Evolutionary conservation across 2,113 vertebrate genomes (phyloP).

Genomic region (Limnothrissa miodon): DNA sequence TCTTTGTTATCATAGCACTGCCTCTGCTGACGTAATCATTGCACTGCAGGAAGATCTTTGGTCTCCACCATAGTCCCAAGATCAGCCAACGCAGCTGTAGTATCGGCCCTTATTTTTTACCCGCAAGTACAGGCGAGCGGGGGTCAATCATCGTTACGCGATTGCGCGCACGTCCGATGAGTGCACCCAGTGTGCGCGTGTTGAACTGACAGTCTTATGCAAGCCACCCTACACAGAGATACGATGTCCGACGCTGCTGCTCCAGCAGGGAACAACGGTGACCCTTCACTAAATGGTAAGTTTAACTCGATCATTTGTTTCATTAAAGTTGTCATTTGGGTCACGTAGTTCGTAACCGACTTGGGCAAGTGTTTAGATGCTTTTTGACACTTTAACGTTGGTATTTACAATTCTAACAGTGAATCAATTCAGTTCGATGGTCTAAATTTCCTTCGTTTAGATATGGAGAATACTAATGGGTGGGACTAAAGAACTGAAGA

Average conservation of each 20-base stretch:
- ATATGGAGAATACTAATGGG: conserved; percentile 23
- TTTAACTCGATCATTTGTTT: neutral
- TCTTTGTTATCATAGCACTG: conserved; percentile 39
- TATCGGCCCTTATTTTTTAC: neutral
- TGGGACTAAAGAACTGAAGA: conserved; percentile 43
- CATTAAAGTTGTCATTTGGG: neutral
- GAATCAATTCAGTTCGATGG: neutral
- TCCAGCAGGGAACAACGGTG: conserved; percentile 63
- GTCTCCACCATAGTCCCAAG: conserved; percentile 28
- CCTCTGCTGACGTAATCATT: conserved; percentile 56
- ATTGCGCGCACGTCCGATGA: conserved; percentile 20
- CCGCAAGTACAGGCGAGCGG: neutral
- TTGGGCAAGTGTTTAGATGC: neutral
- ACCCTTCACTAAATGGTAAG: conserved; percentile 72
- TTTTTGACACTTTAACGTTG: conserved; percentile 24
- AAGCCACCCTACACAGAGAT: conserved; percentile 52
- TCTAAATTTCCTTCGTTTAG: conserved; percentile 9
- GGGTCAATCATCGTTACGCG: conserved; percentile 16
- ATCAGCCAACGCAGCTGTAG: conserved; percentile 40
- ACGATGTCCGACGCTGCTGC: conserved; percentile 67
- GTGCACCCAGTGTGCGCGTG: conserved; percentile 54
- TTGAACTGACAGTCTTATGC: conserved; percentile 54
- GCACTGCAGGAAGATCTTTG: conserved; percentile 42
- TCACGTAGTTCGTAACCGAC: neutral
- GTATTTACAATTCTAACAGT: neutral